A percentile compares a stretch with the other conserved stretches of the same genome.
These are phyloP conservation scores for Eretmochelys imbricata DNA, from an alignment of 2,113 vertebrate genomes.

Conservation along the genomic window DNA sequence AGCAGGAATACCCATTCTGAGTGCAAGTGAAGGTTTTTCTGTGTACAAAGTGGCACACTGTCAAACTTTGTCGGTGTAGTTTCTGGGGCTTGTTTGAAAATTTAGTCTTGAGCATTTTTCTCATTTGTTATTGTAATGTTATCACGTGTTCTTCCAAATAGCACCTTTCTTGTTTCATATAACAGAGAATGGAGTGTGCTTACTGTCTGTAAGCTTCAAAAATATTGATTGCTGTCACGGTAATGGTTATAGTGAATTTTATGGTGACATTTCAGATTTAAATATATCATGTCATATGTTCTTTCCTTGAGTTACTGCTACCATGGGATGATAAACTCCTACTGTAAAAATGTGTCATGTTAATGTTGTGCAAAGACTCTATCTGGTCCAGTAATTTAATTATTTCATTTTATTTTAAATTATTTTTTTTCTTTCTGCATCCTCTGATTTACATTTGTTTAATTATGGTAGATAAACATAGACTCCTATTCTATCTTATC, in stretches of 20 bases:
- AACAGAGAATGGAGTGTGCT: not conserved
- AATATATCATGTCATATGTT: not conserved
- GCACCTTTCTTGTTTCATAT: not conserved
- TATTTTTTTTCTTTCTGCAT: not conserved
- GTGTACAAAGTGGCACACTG: rapidly evolving
- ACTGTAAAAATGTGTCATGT: not conserved
- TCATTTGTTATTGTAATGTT: not conserved
- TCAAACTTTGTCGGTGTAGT: rapidly evolving
- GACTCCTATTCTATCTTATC: not conserved
- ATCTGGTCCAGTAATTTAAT: not conserved
- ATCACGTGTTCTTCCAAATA: not conserved
- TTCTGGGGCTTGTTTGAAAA: not conserved
- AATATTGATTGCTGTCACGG: not conserved
- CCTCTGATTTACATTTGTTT: not conserved
- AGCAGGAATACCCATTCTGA: not conserved
- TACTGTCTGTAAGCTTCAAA: not conserved
- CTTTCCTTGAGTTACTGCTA: not conserved
- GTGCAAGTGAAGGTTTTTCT: not conserved
- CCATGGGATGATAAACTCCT: not conserved
- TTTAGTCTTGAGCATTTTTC: not conserved
- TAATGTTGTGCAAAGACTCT: not conserved
- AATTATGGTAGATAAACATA: not conserved
- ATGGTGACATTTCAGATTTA: not conserved
- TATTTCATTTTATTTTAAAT: not conserved
- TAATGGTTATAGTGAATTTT: not conserved